Conservation (phyloP, 2,888 invertebrate species). For the Stenoptilia bipunctidactyla region DNA sequence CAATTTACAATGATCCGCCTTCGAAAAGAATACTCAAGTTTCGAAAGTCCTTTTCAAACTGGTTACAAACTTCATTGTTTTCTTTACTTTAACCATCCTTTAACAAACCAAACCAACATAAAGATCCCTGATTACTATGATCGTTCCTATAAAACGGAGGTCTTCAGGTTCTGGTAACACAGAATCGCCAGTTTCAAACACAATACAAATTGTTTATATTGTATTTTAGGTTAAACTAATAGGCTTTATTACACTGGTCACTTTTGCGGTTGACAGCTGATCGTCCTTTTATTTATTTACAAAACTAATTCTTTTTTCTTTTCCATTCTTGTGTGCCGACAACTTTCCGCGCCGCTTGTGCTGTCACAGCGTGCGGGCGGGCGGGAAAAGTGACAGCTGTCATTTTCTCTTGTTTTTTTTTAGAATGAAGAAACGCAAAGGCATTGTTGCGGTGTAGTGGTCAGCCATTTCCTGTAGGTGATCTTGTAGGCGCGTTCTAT, state of each 20-base stretch:
- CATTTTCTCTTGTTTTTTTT: background rate
- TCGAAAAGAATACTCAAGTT: too few relatives aligned
- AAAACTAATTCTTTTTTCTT: constrained; percentile 21
- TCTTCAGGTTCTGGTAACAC: background rate
- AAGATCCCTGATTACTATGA: background rate
- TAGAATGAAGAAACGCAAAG: background rate
- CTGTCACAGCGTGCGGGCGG: constrained; percentile 21
- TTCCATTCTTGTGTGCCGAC: background rate
- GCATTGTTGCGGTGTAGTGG: background rate
- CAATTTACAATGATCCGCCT: constrained; percentile 5
- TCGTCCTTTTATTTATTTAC: constrained; percentile 23
- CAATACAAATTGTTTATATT: constrained; percentile 12
- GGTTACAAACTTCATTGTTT: background rate
- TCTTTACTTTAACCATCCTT: background rate
- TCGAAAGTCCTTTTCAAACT: too few relatives aligned
- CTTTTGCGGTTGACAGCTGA: constrained; percentile 54
- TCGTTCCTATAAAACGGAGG: background rate
- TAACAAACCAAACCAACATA: background rate
- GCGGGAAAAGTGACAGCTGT: constrained; percentile 50
- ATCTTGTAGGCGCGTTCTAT: background rate
- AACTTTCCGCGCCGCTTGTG: constrained; percentile 1
- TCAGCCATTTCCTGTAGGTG: background rate
- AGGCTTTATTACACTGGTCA: constrained; percentile 30
- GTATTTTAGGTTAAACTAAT: constrained; percentile 16
- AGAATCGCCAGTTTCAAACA: background rate